Conservation (phyloP, 2,888 invertebrate species). For the Tetragnatha montana region DNA sequence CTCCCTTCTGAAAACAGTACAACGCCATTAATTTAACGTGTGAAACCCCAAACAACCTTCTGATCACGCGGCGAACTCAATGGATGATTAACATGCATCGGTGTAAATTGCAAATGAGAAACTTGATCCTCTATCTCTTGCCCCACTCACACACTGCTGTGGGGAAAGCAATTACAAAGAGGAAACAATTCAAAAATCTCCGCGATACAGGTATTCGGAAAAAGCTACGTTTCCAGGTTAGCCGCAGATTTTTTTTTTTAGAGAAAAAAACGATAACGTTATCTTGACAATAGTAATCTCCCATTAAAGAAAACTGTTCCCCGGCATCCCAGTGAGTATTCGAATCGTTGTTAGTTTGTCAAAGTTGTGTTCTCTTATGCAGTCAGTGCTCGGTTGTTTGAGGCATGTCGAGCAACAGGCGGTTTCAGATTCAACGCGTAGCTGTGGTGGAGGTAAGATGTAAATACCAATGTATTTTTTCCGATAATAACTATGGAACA, state of each 20-base stretch:
- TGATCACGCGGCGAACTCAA: background rate
- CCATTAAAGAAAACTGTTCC: slow-evolving; percentile 1
- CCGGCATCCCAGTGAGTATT: background rate
- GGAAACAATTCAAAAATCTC: background rate
- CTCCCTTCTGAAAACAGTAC: too few relatives aligned
- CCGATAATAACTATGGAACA: background rate
- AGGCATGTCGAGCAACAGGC: background rate
- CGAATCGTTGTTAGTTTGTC: background rate
- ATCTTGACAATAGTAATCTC: background rate
- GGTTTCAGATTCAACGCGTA: background rate
- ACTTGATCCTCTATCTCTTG: background rate
- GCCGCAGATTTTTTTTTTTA: background rate
- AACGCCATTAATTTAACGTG: too few relatives aligned
- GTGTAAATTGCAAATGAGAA: background rate
- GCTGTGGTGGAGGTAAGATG: background rate
- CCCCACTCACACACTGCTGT: background rate
- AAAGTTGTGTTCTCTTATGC: background rate
- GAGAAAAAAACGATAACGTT: background rate
- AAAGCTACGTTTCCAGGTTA: background rate
- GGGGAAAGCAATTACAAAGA: background rate
- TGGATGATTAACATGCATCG: background rate
- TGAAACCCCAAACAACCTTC: background rate
- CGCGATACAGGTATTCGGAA: background rate
- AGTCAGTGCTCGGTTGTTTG: background rate
- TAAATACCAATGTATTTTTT: background rate